Base-by-base conservation (phyloP, 2,888 invertebrate species). In the Pseudolycoriella hygida region DNA sequence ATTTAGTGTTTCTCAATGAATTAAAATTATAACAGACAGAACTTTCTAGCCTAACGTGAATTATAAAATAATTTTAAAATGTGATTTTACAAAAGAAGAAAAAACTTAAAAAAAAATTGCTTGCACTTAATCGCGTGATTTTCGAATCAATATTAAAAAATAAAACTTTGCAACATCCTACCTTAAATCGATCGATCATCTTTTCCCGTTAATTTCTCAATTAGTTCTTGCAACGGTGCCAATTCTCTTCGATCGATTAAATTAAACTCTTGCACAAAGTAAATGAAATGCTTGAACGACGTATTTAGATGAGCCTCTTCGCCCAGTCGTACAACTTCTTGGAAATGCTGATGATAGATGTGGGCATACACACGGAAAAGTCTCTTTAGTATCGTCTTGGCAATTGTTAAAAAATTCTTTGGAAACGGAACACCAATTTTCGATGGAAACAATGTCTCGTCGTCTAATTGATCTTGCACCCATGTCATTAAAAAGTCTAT, bases 401-500 rank as follows among this genome's bases (percentile, higher is more conserved):
- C 96, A 67, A 93, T 93, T 50, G 84, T 76, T 53, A 89, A 76
- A 69, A 97, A 97, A 69, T 96, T 96, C 70, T 92, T 93, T 48
- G 96, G 96, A 69, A 97, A 97, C 51, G 94, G 94, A 56, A 96
- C 93, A 56, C 96, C 93, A 61, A 98, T 96, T 75, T 97, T 97
- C 5, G 96, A 96, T 37, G 98, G 98, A 61, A 99, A 99, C 32
- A 97, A 69, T 11, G 86, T 87, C 67, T 99, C 98, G 61, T 98
- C 97, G 60, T 99, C 98, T 50, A 99, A 72, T 63, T 98, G 97
- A 68, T 97, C 96, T 68, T 98, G 98, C 47, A 97, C 96, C 93
- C 96, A 97, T 17, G 96, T 94, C 94, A 98, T 94, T 53, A 98
- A 74, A 69, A 94, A 97, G 69, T 98, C 97, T 55, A 98, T 97